These are phyloP conservation scores for Hestina assimilis DNA, from an alignment of 1,140 invertebrate species.

Conservation along the genomic window DNA sequence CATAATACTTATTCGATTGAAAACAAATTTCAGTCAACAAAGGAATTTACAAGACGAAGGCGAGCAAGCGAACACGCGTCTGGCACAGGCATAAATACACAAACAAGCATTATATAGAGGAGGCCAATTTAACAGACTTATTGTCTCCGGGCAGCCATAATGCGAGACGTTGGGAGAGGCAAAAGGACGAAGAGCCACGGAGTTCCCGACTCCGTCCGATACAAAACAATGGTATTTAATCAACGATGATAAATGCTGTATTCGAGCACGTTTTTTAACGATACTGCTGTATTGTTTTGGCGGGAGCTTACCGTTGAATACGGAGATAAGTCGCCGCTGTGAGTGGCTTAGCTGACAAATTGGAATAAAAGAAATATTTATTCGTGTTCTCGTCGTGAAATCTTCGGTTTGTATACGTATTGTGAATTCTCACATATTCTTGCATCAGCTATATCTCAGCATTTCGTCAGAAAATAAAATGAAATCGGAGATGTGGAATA, in stretches of 20 bases:
- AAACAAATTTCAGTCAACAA: constrained; percentile 32
- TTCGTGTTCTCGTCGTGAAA: constrained; percentile 61
- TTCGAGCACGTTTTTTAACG: constrained; percentile 76
- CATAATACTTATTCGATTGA: constrained; percentile 15
- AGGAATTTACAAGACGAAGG: constrained; percentile 50
- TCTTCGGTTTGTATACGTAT: constrained; percentile 43
- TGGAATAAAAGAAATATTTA: constrained; percentile 78
- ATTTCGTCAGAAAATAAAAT: constrained; percentile 15
- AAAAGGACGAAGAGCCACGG: constrained; percentile 62
- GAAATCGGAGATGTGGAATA: constrained; percentile 15
- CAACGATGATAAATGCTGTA: constrained; percentile 77
- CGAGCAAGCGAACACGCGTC: constrained; percentile 42
- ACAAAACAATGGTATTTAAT: constrained; percentile 79
- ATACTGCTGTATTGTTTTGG: constrained; percentile 76
- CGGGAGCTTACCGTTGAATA: constrained; percentile 73
- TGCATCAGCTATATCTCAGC: constrained; percentile 12
- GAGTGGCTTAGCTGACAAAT: constrained; percentile 77
- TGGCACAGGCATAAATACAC: constrained; percentile 33
- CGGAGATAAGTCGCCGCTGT: constrained; percentile 72
- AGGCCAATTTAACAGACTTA: constrained; percentile 77
- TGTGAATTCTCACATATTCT: constrained; percentile 43
- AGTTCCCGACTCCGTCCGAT: constrained; percentile 63
- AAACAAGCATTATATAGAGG: constrained; percentile 40
- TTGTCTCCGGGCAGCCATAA: constrained; percentile 71
- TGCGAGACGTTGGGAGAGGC: constrained; percentile 56